Percentiles rank a stretch among this genome's conserved stretches.
These are phyloP conservation scores for Falcaria lacertinaria DNA, from an alignment of 2,888 invertebrate species.

Conservation along the genomic window DNA sequence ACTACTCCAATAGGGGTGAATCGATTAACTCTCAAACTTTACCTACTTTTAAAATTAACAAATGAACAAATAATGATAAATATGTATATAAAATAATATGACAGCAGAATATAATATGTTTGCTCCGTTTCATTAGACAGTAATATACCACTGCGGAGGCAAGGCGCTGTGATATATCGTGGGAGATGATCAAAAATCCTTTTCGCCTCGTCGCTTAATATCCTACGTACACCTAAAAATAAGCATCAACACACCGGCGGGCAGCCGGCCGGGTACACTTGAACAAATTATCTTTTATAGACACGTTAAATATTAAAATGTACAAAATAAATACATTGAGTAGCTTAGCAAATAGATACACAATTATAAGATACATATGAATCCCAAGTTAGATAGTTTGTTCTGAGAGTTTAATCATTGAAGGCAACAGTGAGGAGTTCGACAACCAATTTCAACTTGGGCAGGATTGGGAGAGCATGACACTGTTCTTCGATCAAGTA, in stretches of 20 bases:
- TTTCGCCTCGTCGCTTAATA: constrained; percentile 74
- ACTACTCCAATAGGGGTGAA: neutral
- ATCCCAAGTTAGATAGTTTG: constrained; percentile 65
- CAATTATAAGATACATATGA: constrained; percentile 18
- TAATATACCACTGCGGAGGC: constrained; percentile 61
- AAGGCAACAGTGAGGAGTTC: constrained; percentile 46
- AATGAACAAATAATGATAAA: constrained; percentile 23
- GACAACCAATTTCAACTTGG: constrained; percentile 63
- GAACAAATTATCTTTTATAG: constrained; percentile 76
- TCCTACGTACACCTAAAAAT: constrained; percentile 76
- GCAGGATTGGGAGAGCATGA: constrained; percentile 7
- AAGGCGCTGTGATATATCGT: constrained; percentile 61
- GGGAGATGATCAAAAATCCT: constrained; percentile 85
- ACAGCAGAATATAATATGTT: constrained; percentile 49
- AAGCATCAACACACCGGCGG: constrained; percentile 69
- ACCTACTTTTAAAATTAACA: constrained; percentile 11
- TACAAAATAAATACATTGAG: constrained; percentile 29
- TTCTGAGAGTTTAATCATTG: constrained; percentile 54
- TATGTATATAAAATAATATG: constrained; percentile 36
- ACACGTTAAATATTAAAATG: constrained; percentile 28
- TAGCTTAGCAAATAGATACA: constrained; percentile 36
- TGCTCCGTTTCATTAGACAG: constrained; percentile 74
- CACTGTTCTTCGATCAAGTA: neutral
- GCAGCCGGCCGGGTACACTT: constrained; percentile 52
- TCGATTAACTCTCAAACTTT: neutral